A percentile compares a stretch with the other conserved stretches of the same genome.
Evolutionary conservation across 1,140 invertebrate genomes (phyloP).

Genomic region (Condylostylus longicornis): DNA sequence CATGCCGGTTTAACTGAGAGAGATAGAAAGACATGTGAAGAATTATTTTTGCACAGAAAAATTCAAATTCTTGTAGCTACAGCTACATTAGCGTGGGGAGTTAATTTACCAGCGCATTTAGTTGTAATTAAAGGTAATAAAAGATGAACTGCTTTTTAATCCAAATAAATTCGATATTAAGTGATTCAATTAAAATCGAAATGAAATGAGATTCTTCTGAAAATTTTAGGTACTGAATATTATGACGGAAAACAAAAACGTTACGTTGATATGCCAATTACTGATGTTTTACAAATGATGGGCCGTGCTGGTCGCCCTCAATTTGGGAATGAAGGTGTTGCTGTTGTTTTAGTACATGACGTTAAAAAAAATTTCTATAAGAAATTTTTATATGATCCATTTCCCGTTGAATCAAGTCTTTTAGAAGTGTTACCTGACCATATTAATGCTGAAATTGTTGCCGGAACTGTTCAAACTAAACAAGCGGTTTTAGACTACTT

Average conservation of each 20-base stretch:
- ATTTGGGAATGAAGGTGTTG: slow-evolving; percentile 89
- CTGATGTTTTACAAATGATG: slow-evolving; percentile 98
- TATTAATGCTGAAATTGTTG: slow-evolving; percentile 92
- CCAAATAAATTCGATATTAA: no score
- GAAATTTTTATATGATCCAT: slow-evolving; percentile 97
- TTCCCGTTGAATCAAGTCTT: slow-evolving; percentile 94
- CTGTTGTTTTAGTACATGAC: slow-evolving; percentile 94
- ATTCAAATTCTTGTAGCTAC: slow-evolving; percentile 98
- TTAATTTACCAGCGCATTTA: slow-evolving; percentile 84
- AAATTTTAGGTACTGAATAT: slow-evolving; percentile 97
- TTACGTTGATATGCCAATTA: slow-evolving; percentile 99
- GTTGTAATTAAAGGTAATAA: slow-evolving; percentile 49
- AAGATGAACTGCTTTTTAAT: slow-evolving; percentile 32
- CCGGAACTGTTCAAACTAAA: slow-evolving; percentile 84
- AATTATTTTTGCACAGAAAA: slow-evolving; percentile 91
- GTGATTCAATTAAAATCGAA: no score
- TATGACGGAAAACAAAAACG: slow-evolving; percentile 92
- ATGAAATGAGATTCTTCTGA: no score
- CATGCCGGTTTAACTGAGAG: slow-evolving; percentile 87
- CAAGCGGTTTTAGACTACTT: slow-evolving; percentile 94
- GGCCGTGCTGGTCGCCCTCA: slow-evolving; percentile 88
- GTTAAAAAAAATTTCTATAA: slow-evolving; percentile 99
- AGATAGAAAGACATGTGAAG: slow-evolving; percentile 83
- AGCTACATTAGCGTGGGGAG: slow-evolving; percentile 95
- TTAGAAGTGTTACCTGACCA: slow-evolving; percentile 87